A percentile compares a stretch with the other conserved stretches of the same genome.
These are phyloP conservation scores for Callitettix versicolor DNA, from an alignment of 1,140 invertebrate genomes.

Conservation along the genomic window DNA sequence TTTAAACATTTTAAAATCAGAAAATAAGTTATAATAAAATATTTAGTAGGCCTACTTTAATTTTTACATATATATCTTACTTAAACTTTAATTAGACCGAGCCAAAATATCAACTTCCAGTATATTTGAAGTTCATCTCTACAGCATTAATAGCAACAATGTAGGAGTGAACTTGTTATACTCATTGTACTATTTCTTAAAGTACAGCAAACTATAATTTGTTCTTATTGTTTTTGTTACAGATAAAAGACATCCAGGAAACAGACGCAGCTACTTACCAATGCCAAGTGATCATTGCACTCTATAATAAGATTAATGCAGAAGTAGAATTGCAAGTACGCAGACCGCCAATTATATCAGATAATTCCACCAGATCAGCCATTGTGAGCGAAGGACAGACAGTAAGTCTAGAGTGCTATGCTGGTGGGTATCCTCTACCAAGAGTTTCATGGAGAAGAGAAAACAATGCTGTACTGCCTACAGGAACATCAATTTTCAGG, in stretches of 20 bases:
- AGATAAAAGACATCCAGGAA: constrained; percentile 92
- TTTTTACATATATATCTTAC: too few relatives aligned
- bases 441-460: constrained; percentile 83
- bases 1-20: too few relatives aligned
- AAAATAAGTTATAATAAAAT: too few relatives aligned
- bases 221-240: constrained; percentile 21
- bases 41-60: too few relatives aligned
- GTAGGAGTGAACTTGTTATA: too few relatives aligned
- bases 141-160: too few relatives aligned
- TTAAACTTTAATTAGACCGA: too few relatives aligned
- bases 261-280: constrained; percentile 81
- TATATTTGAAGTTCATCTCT: too few relatives aligned
- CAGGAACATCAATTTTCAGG: constrained; percentile 68
- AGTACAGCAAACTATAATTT: neutral
- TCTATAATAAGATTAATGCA: constrained; percentile 67
- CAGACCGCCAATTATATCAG: constrained; percentile 79
- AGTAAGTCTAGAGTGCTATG: constrained; percentile 77
- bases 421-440: constrained; percentile 69
- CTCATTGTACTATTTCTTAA: too few relatives aligned
- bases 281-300: constrained; percentile 72
- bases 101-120: too few relatives aligned
- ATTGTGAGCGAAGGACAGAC: constrained; percentile 70
- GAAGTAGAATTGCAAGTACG: constrained; percentile 75
- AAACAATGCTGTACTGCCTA: constrained; percentile 85
- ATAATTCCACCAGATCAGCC: constrained; percentile 79